A percentile compares a stretch with the other conserved stretches of the same genome.
These are phyloP conservation scores for Halcyon senegalensis DNA, from an alignment of 2,113 vertebrate genomes.

Conservation along the genomic window DNA sequence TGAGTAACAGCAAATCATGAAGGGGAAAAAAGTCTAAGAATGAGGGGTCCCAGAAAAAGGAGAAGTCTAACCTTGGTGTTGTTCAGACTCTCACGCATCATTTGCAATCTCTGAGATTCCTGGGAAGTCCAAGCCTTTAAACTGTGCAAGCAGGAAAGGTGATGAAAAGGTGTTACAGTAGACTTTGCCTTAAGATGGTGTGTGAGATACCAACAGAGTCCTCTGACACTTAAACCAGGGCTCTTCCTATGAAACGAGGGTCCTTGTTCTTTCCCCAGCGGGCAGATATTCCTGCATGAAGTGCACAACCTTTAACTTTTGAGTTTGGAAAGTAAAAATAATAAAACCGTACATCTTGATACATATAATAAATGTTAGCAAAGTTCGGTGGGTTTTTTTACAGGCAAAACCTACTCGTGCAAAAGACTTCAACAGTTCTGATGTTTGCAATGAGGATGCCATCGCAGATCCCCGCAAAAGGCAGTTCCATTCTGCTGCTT, in stretches of 20 bases:
- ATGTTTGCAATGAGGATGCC: constrained; percentile 46
- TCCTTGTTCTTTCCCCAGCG: background rate
- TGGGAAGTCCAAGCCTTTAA: background rate
- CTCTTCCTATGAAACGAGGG: background rate
- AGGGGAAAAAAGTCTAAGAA: background rate
- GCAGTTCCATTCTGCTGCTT: constrained; percentile 33
- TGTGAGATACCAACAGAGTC: background rate
- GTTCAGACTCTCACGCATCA: background rate
- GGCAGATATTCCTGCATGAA: background rate
- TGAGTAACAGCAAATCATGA: background rate
- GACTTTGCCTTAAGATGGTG: background rate
- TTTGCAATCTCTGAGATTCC: background rate
- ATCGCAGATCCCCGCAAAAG: constrained; percentile 23
- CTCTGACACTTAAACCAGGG: background rate
- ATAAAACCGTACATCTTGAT: background rate
- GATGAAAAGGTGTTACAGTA: background rate
- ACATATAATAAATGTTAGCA: background rate
- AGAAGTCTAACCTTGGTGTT: background rate
- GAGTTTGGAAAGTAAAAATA: background rate
- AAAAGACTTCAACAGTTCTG: constrained; percentile 62
- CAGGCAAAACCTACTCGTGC: constrained; percentile 69
- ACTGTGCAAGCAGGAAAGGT: background rate
- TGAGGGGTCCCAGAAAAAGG: background rate
- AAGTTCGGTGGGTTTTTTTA: background rate
- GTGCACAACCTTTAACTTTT: background rate